These are phyloP conservation scores for Helicoverpa armigera DNA, from an alignment of 1,140 invertebrate species.

Conservation along the genomic window DNA sequence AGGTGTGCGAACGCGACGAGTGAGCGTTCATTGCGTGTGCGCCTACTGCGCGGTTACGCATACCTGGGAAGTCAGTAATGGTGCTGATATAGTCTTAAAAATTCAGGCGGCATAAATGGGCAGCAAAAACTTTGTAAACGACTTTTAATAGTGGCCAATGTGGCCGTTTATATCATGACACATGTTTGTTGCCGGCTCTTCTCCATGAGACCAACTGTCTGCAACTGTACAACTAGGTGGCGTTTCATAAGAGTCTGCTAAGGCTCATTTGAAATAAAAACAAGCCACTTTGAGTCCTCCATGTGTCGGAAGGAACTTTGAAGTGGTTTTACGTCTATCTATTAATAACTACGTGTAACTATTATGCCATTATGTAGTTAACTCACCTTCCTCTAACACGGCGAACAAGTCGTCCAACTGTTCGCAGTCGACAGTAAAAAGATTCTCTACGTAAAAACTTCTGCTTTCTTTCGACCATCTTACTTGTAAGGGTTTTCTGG, in stretches of 20 bases:
- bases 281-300: too few species aligned
- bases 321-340: not conserved
- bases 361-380: too few species aligned
- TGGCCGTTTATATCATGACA: too few species aligned
- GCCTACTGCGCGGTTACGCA: constrained; percentile 94
- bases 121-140: too few species aligned
- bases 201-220: too few species aligned
- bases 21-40: constrained; percentile 98
- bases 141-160: too few species aligned
- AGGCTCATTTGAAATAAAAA: too few species aligned
- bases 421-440: constrained; percentile 97
- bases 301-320: too few species aligned
- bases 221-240: too few species aligned
- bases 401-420: constrained; percentile 97
- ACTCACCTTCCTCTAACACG: constrained; percentile 96
- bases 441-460: constrained; percentile 98
- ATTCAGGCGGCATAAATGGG: not conserved
- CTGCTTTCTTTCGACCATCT: constrained; percentile 97
- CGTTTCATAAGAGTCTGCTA: too few species aligned
- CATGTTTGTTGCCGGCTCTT: too few species aligned
- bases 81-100: not conserved
- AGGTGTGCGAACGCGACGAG: constrained; percentile 97
- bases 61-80: constrained; percentile 85
- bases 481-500: constrained; percentile 93
- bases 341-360: too few species aligned